phyloP scores from a whole-genome alignment of 1,140 invertebrate species.

The Solenopsis fugax region DNA sequence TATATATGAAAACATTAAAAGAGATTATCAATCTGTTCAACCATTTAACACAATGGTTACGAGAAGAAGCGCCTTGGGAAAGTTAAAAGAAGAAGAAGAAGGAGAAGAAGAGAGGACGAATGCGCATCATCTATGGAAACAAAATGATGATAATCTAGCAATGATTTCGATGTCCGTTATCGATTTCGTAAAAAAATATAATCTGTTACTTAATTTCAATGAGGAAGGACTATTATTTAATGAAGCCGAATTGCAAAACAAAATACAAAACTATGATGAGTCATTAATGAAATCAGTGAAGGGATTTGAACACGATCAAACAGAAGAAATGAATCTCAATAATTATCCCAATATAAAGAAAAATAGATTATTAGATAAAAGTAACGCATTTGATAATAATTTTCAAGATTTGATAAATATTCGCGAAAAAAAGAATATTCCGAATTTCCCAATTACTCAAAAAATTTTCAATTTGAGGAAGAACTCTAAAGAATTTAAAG shows the following conservation, averaged over 20 bases:
- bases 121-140: constrained; percentile 4
- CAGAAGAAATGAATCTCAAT: background rate
- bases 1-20: background rate
- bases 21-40: constrained; percentile 1
- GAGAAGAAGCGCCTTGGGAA: background rate
- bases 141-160: constrained; percentile 30
- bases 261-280: background rate
- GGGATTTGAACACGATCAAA: constrained; percentile 5
- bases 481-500: constrained; percentile 4
- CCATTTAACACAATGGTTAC: background rate
- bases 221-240: constrained; percentile 30
- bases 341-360: background rate
- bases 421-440: constrained; percentile 8
- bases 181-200: constrained; percentile 74
- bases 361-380: background rate
- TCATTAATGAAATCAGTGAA: background rate
- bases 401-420: constrained; percentile 13
- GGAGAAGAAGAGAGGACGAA: constrained; percentile 6
- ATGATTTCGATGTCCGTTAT: constrained; percentile 69
- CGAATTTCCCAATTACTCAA: background rate
- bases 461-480: background rate
- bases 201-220: constrained; percentile 67
- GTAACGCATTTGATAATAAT: background rate
- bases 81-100: constrained; percentile 15
- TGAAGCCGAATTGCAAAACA: background rate